Conservation (phyloP, 2,113 vertebrate species). For the Atherinomorus stipes region DNA sequence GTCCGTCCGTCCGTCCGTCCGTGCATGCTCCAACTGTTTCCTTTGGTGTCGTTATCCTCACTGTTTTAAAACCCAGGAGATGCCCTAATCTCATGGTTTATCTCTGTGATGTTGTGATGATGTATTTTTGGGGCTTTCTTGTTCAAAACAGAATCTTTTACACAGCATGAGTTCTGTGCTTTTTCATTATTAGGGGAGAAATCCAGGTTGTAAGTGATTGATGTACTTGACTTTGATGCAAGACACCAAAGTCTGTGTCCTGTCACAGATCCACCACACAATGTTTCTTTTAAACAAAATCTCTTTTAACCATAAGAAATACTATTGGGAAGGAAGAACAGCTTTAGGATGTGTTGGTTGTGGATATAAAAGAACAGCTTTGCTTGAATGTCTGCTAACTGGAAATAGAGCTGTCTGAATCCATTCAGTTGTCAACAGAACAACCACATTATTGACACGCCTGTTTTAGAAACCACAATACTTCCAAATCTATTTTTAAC, state of each 20-base stretch:
- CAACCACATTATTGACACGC: constrained; percentile 6
- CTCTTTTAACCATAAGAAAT: neutral
- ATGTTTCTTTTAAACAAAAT: neutral
- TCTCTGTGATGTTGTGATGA: no score
- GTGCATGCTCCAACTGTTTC: no score
- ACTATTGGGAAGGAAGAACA: neutral
- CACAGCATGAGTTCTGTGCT: neutral
- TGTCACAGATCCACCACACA: constrained; percentile 9
- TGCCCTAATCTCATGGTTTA: no score
- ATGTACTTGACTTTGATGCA: neutral
- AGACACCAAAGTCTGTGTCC: neutral
- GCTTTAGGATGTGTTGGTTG: neutral
- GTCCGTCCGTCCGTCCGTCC: no score
- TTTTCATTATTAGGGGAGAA: neutral
- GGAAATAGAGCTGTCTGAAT: neutral
- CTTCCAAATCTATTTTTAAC: constrained; percentile 5
- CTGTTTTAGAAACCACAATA: neutral
- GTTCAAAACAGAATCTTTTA: no score
- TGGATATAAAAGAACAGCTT: neutral
- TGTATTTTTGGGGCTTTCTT: no score
- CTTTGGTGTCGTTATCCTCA: no score
- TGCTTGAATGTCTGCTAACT: neutral
- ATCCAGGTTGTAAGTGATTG: neutral
- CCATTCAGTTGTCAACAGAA: constrained; percentile 6
- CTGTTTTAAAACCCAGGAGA: no score